Conservation (phyloP, 2,113 vertebrate genomes). For the Xenopus laevis region DNA sequence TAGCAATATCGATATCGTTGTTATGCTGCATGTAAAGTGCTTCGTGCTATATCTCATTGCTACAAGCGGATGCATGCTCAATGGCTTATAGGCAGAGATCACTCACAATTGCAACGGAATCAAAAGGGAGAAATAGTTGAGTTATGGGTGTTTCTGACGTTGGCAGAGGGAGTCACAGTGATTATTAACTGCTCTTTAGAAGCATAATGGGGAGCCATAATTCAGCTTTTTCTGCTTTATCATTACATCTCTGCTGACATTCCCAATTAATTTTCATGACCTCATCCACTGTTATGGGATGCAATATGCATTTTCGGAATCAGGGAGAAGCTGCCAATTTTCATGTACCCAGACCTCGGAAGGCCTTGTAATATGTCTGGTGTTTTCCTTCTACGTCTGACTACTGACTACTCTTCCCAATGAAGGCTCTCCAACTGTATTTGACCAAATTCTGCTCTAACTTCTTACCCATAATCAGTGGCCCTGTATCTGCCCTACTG, state of each 20-base stretch:
- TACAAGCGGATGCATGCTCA: conserved; percentile 36
- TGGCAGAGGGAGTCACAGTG: conserved; percentile 37
- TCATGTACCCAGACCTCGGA: conserved; percentile 17
- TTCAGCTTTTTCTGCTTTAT: conserved; percentile 44
- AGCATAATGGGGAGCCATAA: conserved; percentile 44
- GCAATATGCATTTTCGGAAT: conserved; percentile 46
- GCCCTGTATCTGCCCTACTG: too few relatives aligned
- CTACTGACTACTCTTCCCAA: neutral
- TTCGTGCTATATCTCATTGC: conserved; percentile 24
- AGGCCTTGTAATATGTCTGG: conserved; percentile 2
- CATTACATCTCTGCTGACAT: conserved; percentile 45
- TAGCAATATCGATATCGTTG: conserved; percentile 11
- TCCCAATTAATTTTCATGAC: conserved; percentile 47
- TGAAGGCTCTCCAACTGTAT: neutral
- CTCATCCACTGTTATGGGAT: conserved; percentile 45
- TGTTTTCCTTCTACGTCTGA: neutral
- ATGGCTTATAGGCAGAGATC: conserved; percentile 42
- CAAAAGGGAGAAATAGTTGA: conserved; percentile 38
- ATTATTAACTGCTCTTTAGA: conserved; percentile 44
- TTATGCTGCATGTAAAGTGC: conserved; percentile 34
- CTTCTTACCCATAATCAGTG: neutral
- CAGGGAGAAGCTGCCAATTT: conserved; percentile 40
- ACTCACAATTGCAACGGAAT: conserved; percentile 29
- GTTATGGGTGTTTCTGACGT: conserved; percentile 38
- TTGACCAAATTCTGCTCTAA: neutral